A percentile compares a stretch with the other conserved stretches of the same genome.
Evolutionary conservation across 2,113 vertebrate species (phyloP).

Genomic region (Gavia stellata): DNA sequence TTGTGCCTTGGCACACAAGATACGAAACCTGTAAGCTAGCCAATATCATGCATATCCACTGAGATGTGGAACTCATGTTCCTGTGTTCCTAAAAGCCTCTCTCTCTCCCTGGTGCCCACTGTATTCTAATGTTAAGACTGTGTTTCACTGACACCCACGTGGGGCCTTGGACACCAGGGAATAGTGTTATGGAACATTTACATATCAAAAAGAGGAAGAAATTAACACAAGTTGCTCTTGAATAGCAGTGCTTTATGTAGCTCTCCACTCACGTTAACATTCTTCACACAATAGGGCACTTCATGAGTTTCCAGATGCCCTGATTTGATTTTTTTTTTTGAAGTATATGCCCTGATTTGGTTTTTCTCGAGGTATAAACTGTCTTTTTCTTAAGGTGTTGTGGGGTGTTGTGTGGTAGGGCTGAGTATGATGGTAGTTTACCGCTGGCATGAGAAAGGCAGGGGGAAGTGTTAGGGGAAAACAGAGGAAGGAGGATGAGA

Average conservation of each 20-base stretch:
- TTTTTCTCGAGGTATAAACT: neutral
- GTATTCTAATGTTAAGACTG: accelerated
- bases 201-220: neutral
- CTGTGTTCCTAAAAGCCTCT: neutral
- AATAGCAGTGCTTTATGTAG: neutral
- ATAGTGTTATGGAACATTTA: neutral
- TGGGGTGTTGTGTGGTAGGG: neutral
- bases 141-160: neutral
- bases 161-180: neutral
- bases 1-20: neutral
- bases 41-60: accelerated
- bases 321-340: neutral
- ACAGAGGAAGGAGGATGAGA: neutral
- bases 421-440: neutral
- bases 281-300: neutral
- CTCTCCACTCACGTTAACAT: neutral
- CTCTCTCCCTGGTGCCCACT: neutral
- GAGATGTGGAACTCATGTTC: neutral
- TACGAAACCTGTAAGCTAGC: neutral
- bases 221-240: neutral
- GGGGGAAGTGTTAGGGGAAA: neutral
- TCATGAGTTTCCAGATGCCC: neutral
- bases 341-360: neutral
- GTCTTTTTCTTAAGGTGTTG: neutral
- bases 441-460: neutral